Evolutionary conservation across 2,113 vertebrate species (phyloP), one percentile per base, ranked within the genome.

Genomic region (Caranx melampygus): DNA sequence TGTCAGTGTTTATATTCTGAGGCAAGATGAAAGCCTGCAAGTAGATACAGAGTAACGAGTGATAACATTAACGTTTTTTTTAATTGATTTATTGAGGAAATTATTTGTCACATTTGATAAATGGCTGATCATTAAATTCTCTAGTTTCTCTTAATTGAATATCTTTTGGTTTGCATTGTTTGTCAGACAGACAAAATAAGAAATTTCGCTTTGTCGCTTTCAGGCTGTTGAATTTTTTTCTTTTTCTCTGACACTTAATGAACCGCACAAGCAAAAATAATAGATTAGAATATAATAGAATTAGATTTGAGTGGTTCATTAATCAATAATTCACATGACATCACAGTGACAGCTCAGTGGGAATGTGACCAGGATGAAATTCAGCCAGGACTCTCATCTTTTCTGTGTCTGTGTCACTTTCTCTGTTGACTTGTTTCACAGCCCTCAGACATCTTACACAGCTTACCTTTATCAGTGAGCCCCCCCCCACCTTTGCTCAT

Each of bases 371-470:
- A 2, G 31, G 45, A 37, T 55, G 4, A 70, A 75, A 4, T 52
- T 1, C 7, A 8, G n/a, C 10, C 59, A 21, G 51, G 75, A 79
- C 31, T 66, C 72, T 40, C 55, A 7, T 72, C 69, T 78, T 60
- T 74, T 82, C 67, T 80, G 44, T 72, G 49, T 63, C 52, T 62
- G 26, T 45, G 75, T 52, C 79, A 69, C 79, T 84, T 79, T 78
- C 57, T 15, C 67, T 77, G 49, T 69, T 72, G 67, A 21, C 2
- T 26, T 61, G 63, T 75, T 81, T 87, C 88, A 74, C 5, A 14
- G 40, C 84, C 79, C 71, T 20, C 5, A 63, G 72, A 66, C 68
- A 37, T 80, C 74, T 83, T 58, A 11, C 63, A 40, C 49, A 47
- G 18, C 54, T 83, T 66, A 69, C 64, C 72, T 78, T 31, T 55